These are phyloP conservation scores for Ailurus styani DNA, from an alignment of 2,113 vertebrate species.

Conservation along the genomic window DNA sequence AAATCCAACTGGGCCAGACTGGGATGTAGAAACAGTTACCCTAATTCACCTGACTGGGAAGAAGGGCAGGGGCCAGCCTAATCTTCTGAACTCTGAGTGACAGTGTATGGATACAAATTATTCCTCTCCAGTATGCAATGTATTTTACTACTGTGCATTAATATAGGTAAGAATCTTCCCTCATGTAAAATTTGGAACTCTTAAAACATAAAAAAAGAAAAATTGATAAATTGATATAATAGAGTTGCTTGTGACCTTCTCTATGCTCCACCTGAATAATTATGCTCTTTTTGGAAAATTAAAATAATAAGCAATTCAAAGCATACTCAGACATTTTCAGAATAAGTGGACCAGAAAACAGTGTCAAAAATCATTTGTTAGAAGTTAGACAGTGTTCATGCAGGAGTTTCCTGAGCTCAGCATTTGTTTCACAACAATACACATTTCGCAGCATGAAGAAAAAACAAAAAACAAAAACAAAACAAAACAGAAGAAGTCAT, in stretches of 20 bases:
- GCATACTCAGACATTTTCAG: neutral
- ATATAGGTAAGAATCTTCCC: neutral
- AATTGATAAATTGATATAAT: neutral
- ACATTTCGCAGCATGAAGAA: neutral
- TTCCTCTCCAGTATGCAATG: neutral
- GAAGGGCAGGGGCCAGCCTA: fast-evolving
- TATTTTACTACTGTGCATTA: neutral
- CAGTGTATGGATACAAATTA: neutral
- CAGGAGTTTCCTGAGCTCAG: neutral
- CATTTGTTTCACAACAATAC: slow-evolving; percentile 29
- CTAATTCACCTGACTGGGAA: no score
- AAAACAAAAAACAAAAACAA: neutral
- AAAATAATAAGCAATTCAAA: slow-evolving; percentile 46
- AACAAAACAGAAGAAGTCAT: neutral
- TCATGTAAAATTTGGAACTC: neutral
- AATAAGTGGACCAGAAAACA: slow-evolving; percentile 12
- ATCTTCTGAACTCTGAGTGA: neutral
- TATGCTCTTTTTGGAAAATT: neutral
- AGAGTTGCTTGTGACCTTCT: neutral
- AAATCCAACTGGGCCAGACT: neutral
- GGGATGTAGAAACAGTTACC: neutral
- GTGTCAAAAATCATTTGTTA: slow-evolving; percentile 24
- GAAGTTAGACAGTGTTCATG: neutral
- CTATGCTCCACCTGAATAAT: neutral
- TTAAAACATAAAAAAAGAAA: neutral